Conservation (phyloP, 2,113 vertebrate genomes). For the Zapornia atra region DNA sequence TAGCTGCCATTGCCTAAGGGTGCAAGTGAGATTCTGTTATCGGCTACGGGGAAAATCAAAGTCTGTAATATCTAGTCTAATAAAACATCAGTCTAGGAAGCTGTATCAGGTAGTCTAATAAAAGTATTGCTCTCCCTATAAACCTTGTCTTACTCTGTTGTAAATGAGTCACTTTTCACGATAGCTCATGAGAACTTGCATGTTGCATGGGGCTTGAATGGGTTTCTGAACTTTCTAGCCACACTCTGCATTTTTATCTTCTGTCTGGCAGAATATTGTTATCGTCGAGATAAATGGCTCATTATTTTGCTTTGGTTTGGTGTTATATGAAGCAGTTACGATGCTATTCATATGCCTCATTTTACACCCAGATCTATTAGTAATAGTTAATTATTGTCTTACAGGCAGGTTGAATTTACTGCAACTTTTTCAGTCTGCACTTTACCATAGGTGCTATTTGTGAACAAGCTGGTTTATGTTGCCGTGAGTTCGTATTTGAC, state of each 20-base stretch:
- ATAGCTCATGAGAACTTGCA: not conserved
- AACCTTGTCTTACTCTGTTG: not conserved
- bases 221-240: not conserved
- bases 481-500: not conserved
- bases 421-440: not conserved
- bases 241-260: not conserved
- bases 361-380: not conserved
- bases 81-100: not conserved
- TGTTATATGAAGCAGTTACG: not conserved
- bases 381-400: not conserved
- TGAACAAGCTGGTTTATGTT: not conserved
- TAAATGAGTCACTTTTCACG: slow-evolving; percentile 28
- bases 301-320: not conserved
- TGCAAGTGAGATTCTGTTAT: not conserved
- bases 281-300: slow-evolving; percentile 17
- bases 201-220: not conserved
- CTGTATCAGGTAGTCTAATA: not conserved
- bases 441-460: not conserved
- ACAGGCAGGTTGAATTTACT: not conserved
- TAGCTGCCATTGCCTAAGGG: not conserved
- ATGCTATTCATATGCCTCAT: not conserved
- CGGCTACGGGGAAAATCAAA: slow-evolving; percentile 12
- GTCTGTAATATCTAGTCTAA: not conserved
- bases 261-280: not conserved
- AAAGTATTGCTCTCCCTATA: slow-evolving; percentile 17